These are phyloP conservation scores for Polypedilum pembai DNA, from an alignment of 1,140 invertebrate species.

Conservation along the genomic window DNA sequence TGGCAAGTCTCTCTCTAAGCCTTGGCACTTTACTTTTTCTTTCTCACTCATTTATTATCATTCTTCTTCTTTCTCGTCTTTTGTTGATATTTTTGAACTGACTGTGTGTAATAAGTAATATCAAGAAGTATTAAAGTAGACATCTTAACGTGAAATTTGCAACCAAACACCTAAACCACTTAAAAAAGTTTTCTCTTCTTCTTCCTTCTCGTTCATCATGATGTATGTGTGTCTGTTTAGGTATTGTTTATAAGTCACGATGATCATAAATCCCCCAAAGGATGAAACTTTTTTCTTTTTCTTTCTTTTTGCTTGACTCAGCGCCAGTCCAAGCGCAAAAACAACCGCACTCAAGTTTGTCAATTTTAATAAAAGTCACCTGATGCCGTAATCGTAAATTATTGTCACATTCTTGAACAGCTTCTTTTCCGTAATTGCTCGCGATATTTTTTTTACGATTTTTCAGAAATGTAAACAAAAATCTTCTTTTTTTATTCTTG, in stretches of 20 bases:
- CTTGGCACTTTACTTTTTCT: background rate
- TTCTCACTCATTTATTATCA: conserved; percentile 8
- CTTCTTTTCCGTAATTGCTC: background rate
- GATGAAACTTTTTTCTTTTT: background rate
- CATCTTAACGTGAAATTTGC: conserved; percentile 8
- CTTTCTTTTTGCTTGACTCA: background rate
- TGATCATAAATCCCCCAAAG: conserved; percentile 7
- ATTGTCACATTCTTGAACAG: background rate
- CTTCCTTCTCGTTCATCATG: too few relatives aligned
- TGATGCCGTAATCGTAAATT: conserved; percentile 12
- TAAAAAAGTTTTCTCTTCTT: background rate
- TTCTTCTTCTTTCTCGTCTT: background rate
- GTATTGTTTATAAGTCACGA: background rate
- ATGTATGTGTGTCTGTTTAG: too few relatives aligned
- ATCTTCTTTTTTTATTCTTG: too few relatives aligned
- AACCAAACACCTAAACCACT: conserved; percentile 16
- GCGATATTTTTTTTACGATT: background rate
- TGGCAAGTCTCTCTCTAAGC: background rate
- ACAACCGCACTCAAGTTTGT: background rate
- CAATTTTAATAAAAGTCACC: conserved; percentile 18
- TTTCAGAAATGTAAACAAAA: too few relatives aligned
- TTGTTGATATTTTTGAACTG: background rate
- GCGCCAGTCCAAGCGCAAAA: background rate
- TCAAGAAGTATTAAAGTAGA: conserved; percentile 4
- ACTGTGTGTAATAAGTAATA: background rate